phyloP scores from a whole-genome alignment of 2,888 invertebrate species.

The Sisyra nigra region DNA sequence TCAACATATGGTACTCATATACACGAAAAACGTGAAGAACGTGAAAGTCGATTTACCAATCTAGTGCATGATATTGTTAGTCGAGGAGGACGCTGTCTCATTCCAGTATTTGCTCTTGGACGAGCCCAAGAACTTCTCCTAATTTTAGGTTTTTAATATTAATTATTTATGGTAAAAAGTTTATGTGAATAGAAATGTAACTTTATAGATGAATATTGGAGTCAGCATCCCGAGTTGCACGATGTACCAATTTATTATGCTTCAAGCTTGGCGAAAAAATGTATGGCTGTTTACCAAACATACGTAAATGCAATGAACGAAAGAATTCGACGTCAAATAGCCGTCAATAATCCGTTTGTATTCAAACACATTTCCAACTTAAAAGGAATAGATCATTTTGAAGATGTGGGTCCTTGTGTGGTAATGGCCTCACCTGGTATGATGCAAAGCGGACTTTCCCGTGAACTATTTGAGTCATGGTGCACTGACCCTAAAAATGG shows the following conservation, averaged over 20 bases:
- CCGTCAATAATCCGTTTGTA: conserved; percentile 96
- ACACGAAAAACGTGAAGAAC: conserved; percentile 94
- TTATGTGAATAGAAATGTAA: no score
- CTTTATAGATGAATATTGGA: conserved; percentile 87
- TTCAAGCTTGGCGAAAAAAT: conserved; percentile 96
- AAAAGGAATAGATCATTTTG: conserved; percentile 98
- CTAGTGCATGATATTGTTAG: conserved; percentile 91
- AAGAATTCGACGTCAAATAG: conserved; percentile 87
- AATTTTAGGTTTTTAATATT: conserved; percentile 45
- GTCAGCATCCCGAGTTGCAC: conserved; percentile 89
- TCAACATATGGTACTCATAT: conserved; percentile 99
- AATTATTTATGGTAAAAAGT: neutral
- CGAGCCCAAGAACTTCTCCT: conserved; percentile 90
- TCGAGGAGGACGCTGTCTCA: conserved; percentile 94
- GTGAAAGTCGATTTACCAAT: conserved; percentile 85
- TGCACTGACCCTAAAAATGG: conserved; percentile 97
- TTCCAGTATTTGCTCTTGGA: conserved; percentile 97
- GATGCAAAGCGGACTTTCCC: conserved; percentile 96
- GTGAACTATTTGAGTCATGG: conserved; percentile 98
- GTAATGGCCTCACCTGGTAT: conserved; percentile 99
- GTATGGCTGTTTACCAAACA: conserved; percentile 99
- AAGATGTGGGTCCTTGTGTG: conserved; percentile 99
- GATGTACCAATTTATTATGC: conserved; percentile 99
- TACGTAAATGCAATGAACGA: conserved; percentile 99
- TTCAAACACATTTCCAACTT: conserved; percentile 94